Percentiles rank a stretch among this genome's conserved stretches.
Evolutionary conservation across 2,113 vertebrate genomes (phyloP).

Genomic region (Stercorarius parasiticus): DNA sequence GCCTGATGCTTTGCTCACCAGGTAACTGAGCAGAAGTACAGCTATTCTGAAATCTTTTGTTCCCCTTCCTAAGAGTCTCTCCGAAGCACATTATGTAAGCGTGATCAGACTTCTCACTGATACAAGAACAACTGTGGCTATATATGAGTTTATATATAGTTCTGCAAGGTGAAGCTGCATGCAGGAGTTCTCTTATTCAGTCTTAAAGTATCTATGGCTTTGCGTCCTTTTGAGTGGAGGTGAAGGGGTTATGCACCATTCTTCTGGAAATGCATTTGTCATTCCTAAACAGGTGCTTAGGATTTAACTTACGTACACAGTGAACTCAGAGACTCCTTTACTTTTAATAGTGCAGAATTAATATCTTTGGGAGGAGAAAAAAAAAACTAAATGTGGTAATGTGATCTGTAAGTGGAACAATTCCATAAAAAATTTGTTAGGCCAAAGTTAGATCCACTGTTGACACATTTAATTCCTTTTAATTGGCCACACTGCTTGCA

Average conservation of each 20-base stretch:
- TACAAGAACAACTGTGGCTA: background rate
- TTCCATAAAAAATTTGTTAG: background rate
- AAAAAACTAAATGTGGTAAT: background rate
- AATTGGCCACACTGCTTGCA: background rate
- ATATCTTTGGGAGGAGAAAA: background rate
- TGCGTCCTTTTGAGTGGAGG: background rate
- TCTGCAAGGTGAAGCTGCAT: background rate
- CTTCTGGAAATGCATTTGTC: background rate
- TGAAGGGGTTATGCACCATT: background rate
- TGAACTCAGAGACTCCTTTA: background rate
- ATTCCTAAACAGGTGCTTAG: background rate
- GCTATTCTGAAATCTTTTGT: constrained; percentile 51
- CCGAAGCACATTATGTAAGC: background rate
- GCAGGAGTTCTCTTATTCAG: background rate
- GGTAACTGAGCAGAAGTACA: constrained; percentile 22
- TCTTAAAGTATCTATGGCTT: background rate
- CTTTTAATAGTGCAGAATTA: background rate
- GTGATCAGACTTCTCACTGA: background rate
- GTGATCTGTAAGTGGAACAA: background rate
- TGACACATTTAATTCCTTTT: background rate
- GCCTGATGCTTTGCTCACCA: background rate
- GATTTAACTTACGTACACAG: background rate
- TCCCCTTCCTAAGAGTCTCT: background rate
- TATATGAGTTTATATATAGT: background rate
- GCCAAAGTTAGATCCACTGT: background rate